A percentile compares a stretch with the other conserved stretches of the same genome.
Evolutionary conservation across 2,113 vertebrate species (phyloP).

Genomic region (Pseudopipra pipra): DNA sequence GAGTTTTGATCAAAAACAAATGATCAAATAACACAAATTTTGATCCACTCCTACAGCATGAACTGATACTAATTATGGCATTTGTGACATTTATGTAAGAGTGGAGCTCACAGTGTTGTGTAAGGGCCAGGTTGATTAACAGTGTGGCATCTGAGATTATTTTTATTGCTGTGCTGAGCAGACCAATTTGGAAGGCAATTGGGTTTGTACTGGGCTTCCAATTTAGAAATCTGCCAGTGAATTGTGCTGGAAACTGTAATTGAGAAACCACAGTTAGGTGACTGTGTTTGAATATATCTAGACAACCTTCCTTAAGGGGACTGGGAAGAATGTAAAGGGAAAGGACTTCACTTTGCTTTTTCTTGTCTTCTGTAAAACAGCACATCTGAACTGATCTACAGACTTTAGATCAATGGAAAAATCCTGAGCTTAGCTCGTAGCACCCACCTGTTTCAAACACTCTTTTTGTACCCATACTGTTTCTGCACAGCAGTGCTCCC

Average conservation of each 20-base stretch:
- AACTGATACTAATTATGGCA: constrained; percentile 18
- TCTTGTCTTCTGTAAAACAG: background rate
- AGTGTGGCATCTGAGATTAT: background rate
- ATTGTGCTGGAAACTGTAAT: background rate
- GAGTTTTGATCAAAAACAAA: constrained; percentile 48
- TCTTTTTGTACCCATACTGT: background rate
- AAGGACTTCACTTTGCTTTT: background rate
- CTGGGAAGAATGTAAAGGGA: background rate
- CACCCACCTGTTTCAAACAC: background rate
- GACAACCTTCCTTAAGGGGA: background rate
- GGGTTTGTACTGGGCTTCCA: background rate
- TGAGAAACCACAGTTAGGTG: background rate
- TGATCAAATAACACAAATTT: constrained; percentile 57
- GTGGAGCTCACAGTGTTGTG: background rate
- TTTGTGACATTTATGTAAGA: background rate
- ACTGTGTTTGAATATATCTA: background rate
- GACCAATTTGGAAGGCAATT: background rate
- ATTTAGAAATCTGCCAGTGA: background rate
- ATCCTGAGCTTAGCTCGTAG: background rate
- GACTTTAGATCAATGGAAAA: background rate
- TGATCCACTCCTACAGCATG: constrained; percentile 5
- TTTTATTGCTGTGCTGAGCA: background rate
- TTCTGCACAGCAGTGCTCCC: background rate
- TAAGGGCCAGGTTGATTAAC: background rate
- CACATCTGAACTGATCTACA: background rate